Evolutionary conservation across 2,113 vertebrate genomes (phyloP).

Genomic region (Sprattus sprattus): DNA sequence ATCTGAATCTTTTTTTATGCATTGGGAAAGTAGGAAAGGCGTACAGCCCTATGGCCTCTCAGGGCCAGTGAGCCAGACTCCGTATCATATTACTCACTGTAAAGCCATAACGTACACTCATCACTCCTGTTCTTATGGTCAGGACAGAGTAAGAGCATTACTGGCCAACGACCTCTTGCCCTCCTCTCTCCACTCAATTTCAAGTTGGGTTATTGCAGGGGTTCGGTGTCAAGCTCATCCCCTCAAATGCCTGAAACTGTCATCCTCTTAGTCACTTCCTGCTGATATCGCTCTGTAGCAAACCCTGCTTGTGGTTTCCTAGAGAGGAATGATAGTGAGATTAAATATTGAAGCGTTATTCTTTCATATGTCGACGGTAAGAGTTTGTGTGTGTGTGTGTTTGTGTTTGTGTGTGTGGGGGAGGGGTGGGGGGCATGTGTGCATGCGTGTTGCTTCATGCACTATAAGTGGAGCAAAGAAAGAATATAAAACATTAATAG

Average conservation of each 20-base stretch:
- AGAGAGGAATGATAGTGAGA: not conserved
- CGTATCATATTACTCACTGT: not conserved
- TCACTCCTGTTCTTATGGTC: not conserved
- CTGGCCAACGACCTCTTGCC: not conserved
- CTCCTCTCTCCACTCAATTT: not conserved
- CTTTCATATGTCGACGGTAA: not conserved
- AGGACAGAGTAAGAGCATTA: not conserved
- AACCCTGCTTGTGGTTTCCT: not conserved
- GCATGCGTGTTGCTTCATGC: not conserved
- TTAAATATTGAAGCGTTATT: not conserved
- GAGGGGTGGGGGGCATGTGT: not conserved
- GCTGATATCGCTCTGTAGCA: not conserved
- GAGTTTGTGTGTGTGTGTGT: not conserved
- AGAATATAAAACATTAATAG: not conserved
- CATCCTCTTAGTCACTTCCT: not conserved
- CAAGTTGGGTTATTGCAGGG: not conserved
- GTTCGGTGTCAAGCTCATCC: not conserved
- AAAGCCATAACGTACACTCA: not conserved
- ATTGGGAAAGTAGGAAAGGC: not conserved
- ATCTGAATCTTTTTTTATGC: not conserved
- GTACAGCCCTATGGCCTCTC: not conserved
- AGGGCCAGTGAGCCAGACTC: not conserved
- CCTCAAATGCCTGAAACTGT: not conserved
- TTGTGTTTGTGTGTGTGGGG: not conserved
- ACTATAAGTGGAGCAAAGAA: not conserved